Evolutionary conservation across 2,113 vertebrate species (phyloP), one percentile per base, ranked within the genome.

Genomic region (Puntigrus tetrazona): DNA sequence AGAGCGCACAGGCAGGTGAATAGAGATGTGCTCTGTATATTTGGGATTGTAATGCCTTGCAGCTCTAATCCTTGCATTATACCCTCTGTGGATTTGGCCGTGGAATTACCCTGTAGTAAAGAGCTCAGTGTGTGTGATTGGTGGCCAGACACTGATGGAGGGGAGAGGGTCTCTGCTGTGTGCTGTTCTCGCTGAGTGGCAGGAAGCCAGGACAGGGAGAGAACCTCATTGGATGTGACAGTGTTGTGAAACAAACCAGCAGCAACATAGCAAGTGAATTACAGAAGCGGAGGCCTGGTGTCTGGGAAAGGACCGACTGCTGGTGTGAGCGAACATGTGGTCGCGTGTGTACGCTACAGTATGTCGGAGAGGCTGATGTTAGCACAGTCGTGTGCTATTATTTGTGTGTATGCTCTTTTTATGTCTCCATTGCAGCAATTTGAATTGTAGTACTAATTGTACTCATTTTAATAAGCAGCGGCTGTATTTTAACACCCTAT

Each of bases 61-160:
- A 43, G 41, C 47, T 67, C 41, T 77, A 84, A 84, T 87, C 82
- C 57, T n/a, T 38, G 83, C 52, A 84, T 82, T 82, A 81, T 81
- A 77, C 72, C 63, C 81, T 63, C 78, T 75, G 76, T 74, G 76
- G 86, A 86, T 80, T 80, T 81, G 14, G 9, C 45, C n/a, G 36
- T 50, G 70, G 86, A 73, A 81, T 87, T 87, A 84, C 69, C 27
- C 52, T 25, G 10, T 65, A 59, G 38, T 70, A 41, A 73, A 75
- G 45, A 38, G 38, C 36, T 59, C 31, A 31, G 70, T 41, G 16
- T 63, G 18, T 61, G 61, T 45, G 36, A 27, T 14, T 63, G 31
- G 11, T 38, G 41, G 1, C 50, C 61, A 45, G 84, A 52, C 67
- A 9, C 7, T 25, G n/a, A 16, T 61, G 84, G 61, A 78, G 75